Percentiles rank a stretch among this genome's conserved stretches.
phyloP scores from a whole-genome alignment of 2,113 vertebrate species.

The Polyodon spathula region DNA sequence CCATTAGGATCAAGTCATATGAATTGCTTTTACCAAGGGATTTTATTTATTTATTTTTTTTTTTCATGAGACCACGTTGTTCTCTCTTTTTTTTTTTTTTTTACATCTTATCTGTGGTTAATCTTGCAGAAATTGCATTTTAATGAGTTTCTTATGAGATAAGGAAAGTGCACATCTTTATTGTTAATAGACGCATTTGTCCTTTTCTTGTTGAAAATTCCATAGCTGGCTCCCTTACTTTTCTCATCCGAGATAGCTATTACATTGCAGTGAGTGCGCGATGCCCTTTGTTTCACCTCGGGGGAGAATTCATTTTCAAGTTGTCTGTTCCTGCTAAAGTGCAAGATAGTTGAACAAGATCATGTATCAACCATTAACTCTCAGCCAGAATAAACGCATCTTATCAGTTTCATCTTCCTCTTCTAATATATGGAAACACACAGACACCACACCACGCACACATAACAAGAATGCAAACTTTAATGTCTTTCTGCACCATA shows the following conservation, averaged over 20 bases:
- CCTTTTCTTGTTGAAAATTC: conserved; percentile 45
- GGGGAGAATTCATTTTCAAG: conserved; percentile 30
- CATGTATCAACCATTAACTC: background rate
- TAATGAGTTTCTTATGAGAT: conserved; percentile 53
- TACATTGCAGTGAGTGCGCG: conserved; percentile 36
- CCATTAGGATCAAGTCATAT: conserved; percentile 15
- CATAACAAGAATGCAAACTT: no score
- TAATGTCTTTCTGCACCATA: no score
- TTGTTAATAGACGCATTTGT: conserved; percentile 57
- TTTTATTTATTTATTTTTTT: conserved; percentile 34
- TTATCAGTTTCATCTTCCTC: no score
- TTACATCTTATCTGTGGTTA: conserved; percentile 39
- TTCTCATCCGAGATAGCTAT: conserved; percentile 37
- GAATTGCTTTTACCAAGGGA: conserved; percentile 24
- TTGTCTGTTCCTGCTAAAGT: background rate
- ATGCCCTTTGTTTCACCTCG: conserved; percentile 35
- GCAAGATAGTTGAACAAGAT: background rate
- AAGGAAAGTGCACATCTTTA: conserved; percentile 49
- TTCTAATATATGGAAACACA: no score
- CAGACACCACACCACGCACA: no score
- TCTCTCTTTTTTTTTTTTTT: conserved; percentile 28
- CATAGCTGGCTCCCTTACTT: conserved; percentile 40
- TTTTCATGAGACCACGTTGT: conserved; percentile 15
- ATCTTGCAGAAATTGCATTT: conserved; percentile 53
- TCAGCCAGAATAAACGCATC: background rate